Percentiles rank a stretch among this genome's conserved stretches.
These are phyloP conservation scores for Murina feae DNA, from an alignment of 2,113 vertebrate species.

Conservation along the genomic window DNA sequence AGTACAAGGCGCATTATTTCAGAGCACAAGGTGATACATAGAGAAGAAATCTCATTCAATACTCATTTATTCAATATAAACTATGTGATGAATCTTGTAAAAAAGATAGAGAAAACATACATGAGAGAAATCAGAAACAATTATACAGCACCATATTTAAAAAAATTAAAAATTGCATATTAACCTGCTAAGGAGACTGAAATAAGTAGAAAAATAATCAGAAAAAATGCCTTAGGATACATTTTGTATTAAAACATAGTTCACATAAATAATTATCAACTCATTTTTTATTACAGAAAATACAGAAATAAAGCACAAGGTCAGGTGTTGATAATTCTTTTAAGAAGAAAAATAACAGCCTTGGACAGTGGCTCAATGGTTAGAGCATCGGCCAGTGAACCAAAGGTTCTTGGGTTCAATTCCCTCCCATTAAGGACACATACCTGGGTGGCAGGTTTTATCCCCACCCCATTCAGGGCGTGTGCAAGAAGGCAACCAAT, in stretches of 20 bases:
- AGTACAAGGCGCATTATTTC: not conserved
- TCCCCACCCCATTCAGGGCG: not conserved
- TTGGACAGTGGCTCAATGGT: not conserved
- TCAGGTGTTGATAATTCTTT: not conserved
- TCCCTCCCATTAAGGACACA: not conserved
- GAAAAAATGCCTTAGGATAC: not conserved
- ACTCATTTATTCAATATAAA: not conserved
- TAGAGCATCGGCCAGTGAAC: not conserved
- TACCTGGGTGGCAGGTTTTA: not conserved
- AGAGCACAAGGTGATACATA: not conserved
- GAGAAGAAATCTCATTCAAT: not conserved
- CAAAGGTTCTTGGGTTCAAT: not conserved
- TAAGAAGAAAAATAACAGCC: too few relatives aligned
- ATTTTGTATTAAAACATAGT: not conserved
- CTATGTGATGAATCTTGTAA: not conserved
- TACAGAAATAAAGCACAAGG: not conserved
- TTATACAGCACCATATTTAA: not conserved
- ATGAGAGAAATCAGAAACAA: not conserved
- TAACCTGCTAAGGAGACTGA: not conserved
- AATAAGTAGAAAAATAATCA: not conserved
- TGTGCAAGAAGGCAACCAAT: not conserved
- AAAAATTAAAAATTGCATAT: not conserved
- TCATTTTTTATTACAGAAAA: not conserved
- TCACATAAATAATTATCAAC: not conserved
- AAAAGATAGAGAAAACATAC: not conserved